A percentile compares a stretch with the other conserved stretches of the same genome.
These are phyloP conservation scores for Gymnothorax javanicus DNA, from an alignment of 2,797 vertebrate genomes.

Conservation along the genomic window DNA sequence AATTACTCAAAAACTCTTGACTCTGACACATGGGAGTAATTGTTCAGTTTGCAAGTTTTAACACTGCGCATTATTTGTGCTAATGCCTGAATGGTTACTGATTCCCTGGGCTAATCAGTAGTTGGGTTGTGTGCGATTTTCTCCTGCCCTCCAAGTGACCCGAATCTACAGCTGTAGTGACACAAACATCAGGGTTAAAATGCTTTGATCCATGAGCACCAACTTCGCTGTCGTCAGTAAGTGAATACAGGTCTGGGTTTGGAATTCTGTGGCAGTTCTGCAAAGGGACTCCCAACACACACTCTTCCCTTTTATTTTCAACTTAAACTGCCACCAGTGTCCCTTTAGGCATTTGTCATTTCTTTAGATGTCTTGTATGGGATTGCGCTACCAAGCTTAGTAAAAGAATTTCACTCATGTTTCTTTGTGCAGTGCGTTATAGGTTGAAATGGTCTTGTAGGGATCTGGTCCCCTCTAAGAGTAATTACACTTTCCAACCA, in stretches of 20 bases:
- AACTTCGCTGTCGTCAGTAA: not conserved
- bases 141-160: not conserved
- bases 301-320: not conserved
- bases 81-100: not conserved
- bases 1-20: not conserved
- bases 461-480: conserved; percentile 21
- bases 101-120: not conserved
- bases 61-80: not conserved
- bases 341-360: not conserved
- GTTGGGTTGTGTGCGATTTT: not conserved
- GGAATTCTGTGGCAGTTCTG: not conserved
- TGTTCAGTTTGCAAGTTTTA: not conserved
- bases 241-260: not conserved
- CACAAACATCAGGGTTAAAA: not conserved
- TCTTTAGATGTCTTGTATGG: not conserved
- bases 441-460: conserved; percentile 13
- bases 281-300: not conserved
- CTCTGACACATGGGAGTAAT: not conserved
- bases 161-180: not conserved
- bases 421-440: conserved; percentile 10
- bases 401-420: not conserved
- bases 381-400: not conserved
- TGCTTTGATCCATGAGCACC: not conserved
- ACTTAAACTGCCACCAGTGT: not conserved
- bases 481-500: conserved; percentile 31